Percentiles rank a stretch among this genome's conserved stretches.
These are phyloP conservation scores for Rhinichthys klamathensis DNA, from an alignment of 2,113 vertebrate genomes.

Conservation along the genomic window DNA sequence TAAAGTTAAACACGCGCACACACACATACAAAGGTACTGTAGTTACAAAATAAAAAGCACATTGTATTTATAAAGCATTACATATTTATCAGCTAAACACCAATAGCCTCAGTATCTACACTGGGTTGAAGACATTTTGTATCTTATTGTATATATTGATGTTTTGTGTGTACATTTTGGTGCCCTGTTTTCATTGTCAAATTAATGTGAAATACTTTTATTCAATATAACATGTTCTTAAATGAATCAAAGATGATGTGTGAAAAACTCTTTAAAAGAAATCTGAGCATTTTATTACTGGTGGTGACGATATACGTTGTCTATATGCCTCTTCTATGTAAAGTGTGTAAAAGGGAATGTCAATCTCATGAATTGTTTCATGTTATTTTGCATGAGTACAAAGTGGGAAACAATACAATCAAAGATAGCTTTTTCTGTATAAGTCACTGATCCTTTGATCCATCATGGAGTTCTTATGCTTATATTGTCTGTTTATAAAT, in stretches of 20 bases:
- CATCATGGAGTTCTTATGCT: background rate
- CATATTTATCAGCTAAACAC: constrained; percentile 33
- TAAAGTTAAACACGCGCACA: background rate
- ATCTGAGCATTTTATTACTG: background rate
- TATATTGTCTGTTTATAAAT: constrained; percentile 19
- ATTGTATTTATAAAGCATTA: constrained; percentile 24
- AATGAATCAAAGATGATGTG: background rate
- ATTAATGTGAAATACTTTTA: constrained; percentile 28
- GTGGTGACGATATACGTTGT: background rate
- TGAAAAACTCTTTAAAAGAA: background rate
- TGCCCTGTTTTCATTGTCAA: constrained; percentile 23
- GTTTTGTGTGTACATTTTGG: constrained; percentile 40
- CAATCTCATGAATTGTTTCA: background rate
- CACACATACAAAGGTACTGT: background rate
- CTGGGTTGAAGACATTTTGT: constrained; percentile 25
- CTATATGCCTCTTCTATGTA: background rate
- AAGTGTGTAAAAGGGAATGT: constrained; percentile 23
- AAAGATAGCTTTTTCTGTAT: background rate
- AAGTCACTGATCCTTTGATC: background rate
- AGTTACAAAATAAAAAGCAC: constrained; percentile 17
- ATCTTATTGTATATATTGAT: constrained; percentile 36
- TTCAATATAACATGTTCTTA: constrained; percentile 4
- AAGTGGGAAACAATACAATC: background rate
- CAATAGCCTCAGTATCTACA: constrained; percentile 28
- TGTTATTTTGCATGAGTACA: constrained; percentile 11